Evolutionary conservation across 2,797 vertebrate genomes (phyloP), one percentile per base, ranked within the genome.

Genomic region (Eidolon dupreanum): DNA sequence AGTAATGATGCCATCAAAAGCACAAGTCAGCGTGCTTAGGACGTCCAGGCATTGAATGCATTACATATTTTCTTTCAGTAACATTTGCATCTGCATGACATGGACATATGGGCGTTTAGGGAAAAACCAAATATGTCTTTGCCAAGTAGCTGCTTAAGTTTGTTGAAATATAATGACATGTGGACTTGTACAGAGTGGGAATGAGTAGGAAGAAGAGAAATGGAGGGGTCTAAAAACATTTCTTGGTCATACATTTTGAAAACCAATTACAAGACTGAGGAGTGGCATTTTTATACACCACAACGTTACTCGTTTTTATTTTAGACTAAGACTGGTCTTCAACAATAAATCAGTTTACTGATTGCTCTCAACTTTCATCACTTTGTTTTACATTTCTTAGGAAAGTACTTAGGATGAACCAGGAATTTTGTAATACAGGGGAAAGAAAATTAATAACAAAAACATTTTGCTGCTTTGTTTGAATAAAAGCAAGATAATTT

Each of bases 401-500:
- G 36, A 66, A 97, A 90, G 65, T 79, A 68, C 75, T 88, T 88
- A n/a, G 43, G 68, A 74, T 13, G 13, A 24, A 88, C 51, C 81
- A 95, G 36, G 10, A 81, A 92, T 51, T 93, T 81, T 88, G 26
- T 33, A 90, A 74, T 36, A 61, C 7, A 46, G 3, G 41, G 38
- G 13, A 88, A 97, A 81, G 31, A 38, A 86, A 91, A 91, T 79
- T 78, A 65, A 78, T 88, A 90, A 71, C 19, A 65, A 70, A 96
- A 86, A 61, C 71, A 79, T 43, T 73, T 81, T 57, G 24, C 65
- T 82, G 6, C n/a, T 78, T 77, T 93, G 9, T 89, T 91, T 91
- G 57, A 20, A 71, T 89, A 77, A 92, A 38, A 88, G 28, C 11
- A 81, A 77, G 20, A 94, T 94, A 81, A 93, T 77, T 95, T 96